Evolutionary conservation across 2,797 vertebrate species (phyloP).

Genomic region (Trachurus trachurus): DNA sequence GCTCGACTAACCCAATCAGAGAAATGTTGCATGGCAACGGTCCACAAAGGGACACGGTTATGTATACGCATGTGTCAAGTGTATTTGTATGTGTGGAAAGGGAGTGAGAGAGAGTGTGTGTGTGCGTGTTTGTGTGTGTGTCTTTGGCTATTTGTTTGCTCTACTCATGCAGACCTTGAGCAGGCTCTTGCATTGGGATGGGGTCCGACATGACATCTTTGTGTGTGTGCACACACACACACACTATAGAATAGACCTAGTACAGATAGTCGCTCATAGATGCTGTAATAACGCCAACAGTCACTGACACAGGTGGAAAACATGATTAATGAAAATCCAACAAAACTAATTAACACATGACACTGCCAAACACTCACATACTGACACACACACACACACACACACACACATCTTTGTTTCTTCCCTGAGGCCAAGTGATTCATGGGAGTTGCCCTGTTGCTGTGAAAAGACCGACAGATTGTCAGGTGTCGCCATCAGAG

Average conservation of each 20-base stretch:
- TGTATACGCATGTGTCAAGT: slow-evolving; percentile 75
- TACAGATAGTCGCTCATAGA: slow-evolving; percentile 15
- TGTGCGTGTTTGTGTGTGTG: slow-evolving; percentile 33
- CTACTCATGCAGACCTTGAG: slow-evolving; percentile 49
- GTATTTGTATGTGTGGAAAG: slow-evolving; percentile 69
- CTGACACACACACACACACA: slow-evolving; percentile 19
- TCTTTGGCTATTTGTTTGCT: slow-evolving; percentile 43
- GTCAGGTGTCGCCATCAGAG: slow-evolving; percentile 53
- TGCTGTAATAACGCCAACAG: slow-evolving; percentile 38
- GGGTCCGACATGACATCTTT: slow-evolving; percentile 27
- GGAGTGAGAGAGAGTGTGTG: slow-evolving; percentile 37
- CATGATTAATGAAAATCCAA: slow-evolving; percentile 59
- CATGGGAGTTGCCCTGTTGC: slow-evolving; percentile 53
- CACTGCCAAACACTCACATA: slow-evolving; percentile 40
- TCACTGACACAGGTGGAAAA: slow-evolving; percentile 50
- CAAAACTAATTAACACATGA: slow-evolving; percentile 50
- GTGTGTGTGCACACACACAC: slow-evolving; percentile 1
- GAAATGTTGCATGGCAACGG: slow-evolving; percentile 89
- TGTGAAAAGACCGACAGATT: slow-evolving; percentile 62
- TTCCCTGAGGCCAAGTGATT: slow-evolving; percentile 45
- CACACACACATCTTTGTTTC: slow-evolving; percentile 33
- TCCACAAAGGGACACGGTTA: slow-evolving; percentile 81
- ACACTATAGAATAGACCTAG: slow-evolving; percentile 20
- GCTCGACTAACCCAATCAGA: slow-evolving; percentile 88
- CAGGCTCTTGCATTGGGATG: slow-evolving; percentile 40